Evolutionary conservation across 2,888 invertebrate species (phyloP), one percentile per base, ranked within the genome.

Genomic region (Leucophenga montana): DNA sequence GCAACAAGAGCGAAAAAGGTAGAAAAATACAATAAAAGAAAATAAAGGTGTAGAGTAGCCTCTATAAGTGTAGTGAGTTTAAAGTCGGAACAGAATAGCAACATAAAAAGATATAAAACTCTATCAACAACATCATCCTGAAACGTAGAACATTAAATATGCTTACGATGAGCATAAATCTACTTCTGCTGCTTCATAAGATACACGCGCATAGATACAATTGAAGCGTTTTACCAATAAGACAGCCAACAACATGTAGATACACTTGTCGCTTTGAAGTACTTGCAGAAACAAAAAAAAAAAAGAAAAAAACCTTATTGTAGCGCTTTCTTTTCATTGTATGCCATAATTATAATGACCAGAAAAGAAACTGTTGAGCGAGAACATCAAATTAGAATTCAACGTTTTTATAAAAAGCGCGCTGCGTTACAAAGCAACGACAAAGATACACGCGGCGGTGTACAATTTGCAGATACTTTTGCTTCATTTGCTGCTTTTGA

Each of bases 401-500:
- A 4, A 27, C 27, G 27, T 27, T 27, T 2, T 27, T 48, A 22
- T 11, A 13, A 56, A 27, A 22, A 56, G 13, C 20, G 11, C 18
- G 27, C 27, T 56, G 8, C 4, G 56, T 8, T 16, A 8, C 56
- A 56, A 56, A 56, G 56, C 56, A 22, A 27, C 11, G 27, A 22
- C 2, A 48, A 48, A 64, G 62, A 64, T 20, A 20, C 62, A 62
- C 46, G 61, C 39, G 61, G 8, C 1, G 13, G 6, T n/a, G n/a
- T 18, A 8, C 8, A 39, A 39, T 8, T 50, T 50, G 50, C 16
- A 16, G 50, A 22, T 57, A 27, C n/a, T 31, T 31, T 31, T 57
- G 27, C 22, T 57, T 27, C 27, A 16, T 56, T 44, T 61, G 61
- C 61, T 61, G 44, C 44, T 61, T 61, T 61, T 61, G 61, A 3